Conservation (phyloP, 2,113 vertebrate species). For the Callopanchax toddi region DNA sequence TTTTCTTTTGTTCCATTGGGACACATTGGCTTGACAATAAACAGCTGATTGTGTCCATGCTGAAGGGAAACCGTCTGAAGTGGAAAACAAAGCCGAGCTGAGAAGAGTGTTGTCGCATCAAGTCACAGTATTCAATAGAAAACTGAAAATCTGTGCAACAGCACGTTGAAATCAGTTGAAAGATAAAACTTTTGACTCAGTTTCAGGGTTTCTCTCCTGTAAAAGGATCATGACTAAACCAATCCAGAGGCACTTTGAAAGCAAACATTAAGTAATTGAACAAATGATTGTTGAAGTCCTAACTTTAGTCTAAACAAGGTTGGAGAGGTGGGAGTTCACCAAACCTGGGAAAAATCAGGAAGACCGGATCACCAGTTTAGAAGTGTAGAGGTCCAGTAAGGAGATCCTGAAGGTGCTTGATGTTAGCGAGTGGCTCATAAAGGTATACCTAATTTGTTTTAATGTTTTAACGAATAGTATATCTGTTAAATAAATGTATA, state of each 20-base stretch:
- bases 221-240: not conserved
- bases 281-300: not conserved
- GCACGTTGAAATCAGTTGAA: constrained; percentile 13
- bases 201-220: not conserved
- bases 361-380: not conserved
- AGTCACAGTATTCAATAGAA: not conserved
- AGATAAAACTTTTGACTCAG: constrained; percentile 5
- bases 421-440: no score
- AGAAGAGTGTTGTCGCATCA: not conserved
- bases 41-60: no score
- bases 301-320: not conserved
- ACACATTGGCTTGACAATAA: not conserved
- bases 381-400: not conserved
- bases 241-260: not conserved
- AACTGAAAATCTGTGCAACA: not conserved
- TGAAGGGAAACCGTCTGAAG: not conserved
- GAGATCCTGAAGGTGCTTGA: not conserved
- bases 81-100: not conserved
- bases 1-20: not conserved
- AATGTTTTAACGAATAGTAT: no score
- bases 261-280: no score
- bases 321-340: not conserved
- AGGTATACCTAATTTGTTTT: no score
- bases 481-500: no score
- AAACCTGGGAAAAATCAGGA: not conserved